These are phyloP conservation scores for Heptranchias perlo DNA, from an alignment of 2,113 vertebrate genomes.

Conservation along the genomic window DNA sequence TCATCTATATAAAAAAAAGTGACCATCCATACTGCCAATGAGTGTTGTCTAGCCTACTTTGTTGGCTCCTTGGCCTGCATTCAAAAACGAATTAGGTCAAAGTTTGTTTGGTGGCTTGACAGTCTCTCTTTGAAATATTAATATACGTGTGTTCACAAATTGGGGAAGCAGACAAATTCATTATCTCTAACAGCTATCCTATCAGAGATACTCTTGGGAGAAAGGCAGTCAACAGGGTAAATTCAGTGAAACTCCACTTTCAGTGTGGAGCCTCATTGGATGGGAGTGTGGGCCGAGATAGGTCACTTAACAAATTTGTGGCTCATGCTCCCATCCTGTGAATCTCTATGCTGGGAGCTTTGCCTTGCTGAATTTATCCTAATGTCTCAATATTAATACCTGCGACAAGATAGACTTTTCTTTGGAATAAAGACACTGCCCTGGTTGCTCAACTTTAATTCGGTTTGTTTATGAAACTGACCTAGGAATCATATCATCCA, in stretches of 20 bases:
- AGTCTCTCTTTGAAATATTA: neutral
- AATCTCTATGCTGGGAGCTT: neutral
- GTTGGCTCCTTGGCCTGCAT: neutral
- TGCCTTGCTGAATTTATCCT: neutral
- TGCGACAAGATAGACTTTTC: neutral
- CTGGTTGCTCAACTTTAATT: neutral
- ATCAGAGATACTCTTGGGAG: neutral
- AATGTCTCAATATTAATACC: neutral
- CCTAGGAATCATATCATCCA: neutral
- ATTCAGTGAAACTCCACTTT: neutral
- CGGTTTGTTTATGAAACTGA: neutral
- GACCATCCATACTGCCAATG: neutral
- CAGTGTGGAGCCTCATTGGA: neutral
- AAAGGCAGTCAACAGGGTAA: neutral
- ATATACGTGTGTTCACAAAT: neutral
- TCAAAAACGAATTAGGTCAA: neutral
- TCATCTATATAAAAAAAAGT: neutral
- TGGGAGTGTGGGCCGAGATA: neutral
- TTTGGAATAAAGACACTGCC: neutral
- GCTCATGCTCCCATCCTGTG: neutral
- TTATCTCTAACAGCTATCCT: neutral
- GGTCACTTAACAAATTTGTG: neutral
- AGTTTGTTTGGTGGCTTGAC: neutral
- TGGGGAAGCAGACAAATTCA: neutral
- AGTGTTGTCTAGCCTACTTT: neutral